These are phyloP conservation scores for Amphipyra tragopoginis DNA, from an alignment of 2,888 invertebrate genomes.

Conservation along the genomic window DNA sequence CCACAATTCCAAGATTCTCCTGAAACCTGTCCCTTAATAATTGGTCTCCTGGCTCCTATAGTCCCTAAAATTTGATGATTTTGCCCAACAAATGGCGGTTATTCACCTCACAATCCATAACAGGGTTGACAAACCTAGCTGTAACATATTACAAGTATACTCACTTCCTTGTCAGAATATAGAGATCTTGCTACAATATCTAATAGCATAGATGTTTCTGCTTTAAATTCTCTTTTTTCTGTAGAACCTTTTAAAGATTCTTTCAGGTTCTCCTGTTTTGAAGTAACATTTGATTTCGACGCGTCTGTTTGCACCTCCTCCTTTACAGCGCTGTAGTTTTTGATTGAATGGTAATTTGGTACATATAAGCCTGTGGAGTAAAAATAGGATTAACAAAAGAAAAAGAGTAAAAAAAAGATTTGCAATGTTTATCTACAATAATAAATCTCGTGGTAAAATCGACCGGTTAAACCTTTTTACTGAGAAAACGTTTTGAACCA, in stretches of 20 bases:
- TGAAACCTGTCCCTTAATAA: no score
- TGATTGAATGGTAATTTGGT: constrained; percentile 40
- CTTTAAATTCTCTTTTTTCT: constrained; percentile 97
- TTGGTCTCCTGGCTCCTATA: no score
- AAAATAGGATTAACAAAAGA: background rate
- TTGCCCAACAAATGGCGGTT: no score
- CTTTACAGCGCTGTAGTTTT: constrained; percentile 68
- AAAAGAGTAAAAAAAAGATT: background rate
- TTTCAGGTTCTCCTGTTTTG: constrained; percentile 66
- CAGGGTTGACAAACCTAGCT: background rate
- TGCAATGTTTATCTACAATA: no score
- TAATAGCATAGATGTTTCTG: constrained; percentile 98
- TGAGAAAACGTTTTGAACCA: no score
- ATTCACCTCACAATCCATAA: no score
- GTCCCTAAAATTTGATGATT: no score
- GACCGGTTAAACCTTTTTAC: no score
- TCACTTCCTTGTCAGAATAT: constrained; percentile 98
- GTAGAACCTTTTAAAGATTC: constrained; percentile 90
- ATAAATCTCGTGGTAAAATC: no score
- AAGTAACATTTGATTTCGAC: constrained; percentile 72
- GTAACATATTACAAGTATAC: constrained; percentile 29
- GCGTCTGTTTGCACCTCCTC: constrained; percentile 70
- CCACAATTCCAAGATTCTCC: no score
- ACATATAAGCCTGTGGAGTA: constrained; percentile 36
- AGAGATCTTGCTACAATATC: constrained; percentile 99